A percentile compares a stretch with the other conserved stretches of the same genome.
Evolutionary conservation across 2,113 vertebrate genomes (phyloP).

Genomic region (Epinephelus moara): DNA sequence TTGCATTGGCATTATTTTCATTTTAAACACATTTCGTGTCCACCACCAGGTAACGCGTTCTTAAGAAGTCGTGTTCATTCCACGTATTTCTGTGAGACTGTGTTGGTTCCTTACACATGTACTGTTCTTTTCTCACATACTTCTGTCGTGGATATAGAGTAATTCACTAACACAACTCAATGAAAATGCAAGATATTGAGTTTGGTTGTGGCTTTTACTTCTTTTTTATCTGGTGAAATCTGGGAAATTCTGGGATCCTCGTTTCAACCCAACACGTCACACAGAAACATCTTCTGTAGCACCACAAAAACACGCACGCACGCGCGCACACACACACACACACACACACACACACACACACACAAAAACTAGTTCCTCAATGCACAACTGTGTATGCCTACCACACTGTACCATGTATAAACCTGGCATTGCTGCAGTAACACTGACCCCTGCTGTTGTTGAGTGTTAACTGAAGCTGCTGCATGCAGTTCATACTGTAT

Average conservation of each 20-base stretch:
- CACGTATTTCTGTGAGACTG: neutral
- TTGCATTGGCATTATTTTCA: too few species aligned
- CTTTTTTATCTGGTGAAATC: neutral
- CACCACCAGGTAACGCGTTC: too few species aligned
- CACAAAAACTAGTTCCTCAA: neutral
- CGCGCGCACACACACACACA: neutral
- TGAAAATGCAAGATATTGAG: neutral
- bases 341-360: neutral
- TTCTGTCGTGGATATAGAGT: neutral
- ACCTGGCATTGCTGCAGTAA: neutral
- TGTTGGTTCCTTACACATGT: neutral
- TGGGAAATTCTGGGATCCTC: neutral
- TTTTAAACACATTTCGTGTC: too few species aligned
- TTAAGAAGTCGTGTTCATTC: too few species aligned
- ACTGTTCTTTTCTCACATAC: constrained; percentile 8
- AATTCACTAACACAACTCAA: constrained; percentile 23
- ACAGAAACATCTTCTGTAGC: neutral
- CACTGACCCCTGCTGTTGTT: constrained; percentile 44
- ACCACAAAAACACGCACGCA: too few species aligned
- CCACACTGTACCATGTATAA: too few species aligned
- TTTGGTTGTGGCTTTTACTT: neutral
- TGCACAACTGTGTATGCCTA: neutral
- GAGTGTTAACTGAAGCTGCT: neutral
- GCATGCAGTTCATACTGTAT: neutral
- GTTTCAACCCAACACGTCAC: neutral